A percentile compares a stretch with the other conserved stretches of the same genome.
These are phyloP conservation scores for Dinocampus coccinellae DNA, from an alignment of 2,888 invertebrate genomes.

Conservation along the genomic window DNA sequence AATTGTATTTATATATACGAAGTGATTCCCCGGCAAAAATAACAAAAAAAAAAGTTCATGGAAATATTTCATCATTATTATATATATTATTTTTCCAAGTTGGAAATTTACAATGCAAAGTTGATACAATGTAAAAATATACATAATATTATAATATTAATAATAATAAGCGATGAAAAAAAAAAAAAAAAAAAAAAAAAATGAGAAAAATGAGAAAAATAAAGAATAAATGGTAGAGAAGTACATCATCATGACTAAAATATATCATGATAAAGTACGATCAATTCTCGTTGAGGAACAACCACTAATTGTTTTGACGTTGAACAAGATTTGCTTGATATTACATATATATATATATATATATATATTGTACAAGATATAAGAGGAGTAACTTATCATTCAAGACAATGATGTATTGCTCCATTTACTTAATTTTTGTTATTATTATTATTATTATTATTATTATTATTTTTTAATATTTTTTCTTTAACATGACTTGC, in stretches of 20 bases:
- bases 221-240: not conserved
- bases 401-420: too few species aligned
- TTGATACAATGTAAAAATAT: conserved; percentile 7
- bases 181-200: conserved; percentile 4
- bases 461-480: too few species aligned
- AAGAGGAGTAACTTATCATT: too few species aligned
- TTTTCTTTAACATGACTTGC: not conserved
- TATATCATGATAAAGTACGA: not conserved
- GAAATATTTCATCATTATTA: not conserved
- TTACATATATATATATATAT: not conserved
- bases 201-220: not conserved
- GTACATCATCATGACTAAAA: not conserved
- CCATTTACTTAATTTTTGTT: too few species aligned
- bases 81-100: not conserved
- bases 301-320: not conserved
- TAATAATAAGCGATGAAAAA: not conserved
- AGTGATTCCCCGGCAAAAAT: not conserved
- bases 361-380: too few species aligned
- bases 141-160: not conserved
- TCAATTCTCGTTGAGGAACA: not conserved
- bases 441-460: too few species aligned
- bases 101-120: not conserved
- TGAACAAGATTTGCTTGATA: not conserved
- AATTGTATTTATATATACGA: not conserved
- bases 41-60: conserved; percentile 3